These are phyloP conservation scores for Cheilosia grossa DNA, from an alignment of 2,888 invertebrate genomes.

Conservation along the genomic window DNA sequence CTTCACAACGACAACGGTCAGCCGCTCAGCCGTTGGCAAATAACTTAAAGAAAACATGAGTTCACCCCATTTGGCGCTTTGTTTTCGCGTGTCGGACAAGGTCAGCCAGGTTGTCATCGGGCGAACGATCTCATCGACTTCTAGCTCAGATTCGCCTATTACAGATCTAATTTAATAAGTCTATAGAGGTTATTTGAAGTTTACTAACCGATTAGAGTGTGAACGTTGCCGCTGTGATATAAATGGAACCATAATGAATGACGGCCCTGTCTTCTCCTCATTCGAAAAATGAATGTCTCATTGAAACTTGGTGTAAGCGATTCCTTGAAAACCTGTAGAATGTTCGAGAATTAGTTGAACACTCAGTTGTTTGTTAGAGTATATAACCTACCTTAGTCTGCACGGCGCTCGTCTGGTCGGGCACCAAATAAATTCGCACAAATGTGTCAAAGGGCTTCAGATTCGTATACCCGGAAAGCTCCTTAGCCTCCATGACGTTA, in stretches of 20 bases:
- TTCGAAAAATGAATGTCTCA: slow-evolving; percentile 88
- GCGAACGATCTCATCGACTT: slow-evolving; percentile 86
- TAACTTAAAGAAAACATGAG: slow-evolving; percentile 92
- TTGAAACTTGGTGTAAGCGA: slow-evolving; percentile 90
- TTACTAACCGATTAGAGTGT: slow-evolving; percentile 84
- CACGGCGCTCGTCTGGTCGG: slow-evolving; percentile 87
- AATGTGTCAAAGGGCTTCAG: slow-evolving; percentile 88
- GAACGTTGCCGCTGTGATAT: slow-evolving; percentile 87
- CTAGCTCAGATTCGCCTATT: slow-evolving; percentile 87
- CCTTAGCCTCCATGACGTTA: slow-evolving; percentile 90
- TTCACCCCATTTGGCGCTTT: slow-evolving; percentile 89
- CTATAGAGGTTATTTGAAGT: not conserved
- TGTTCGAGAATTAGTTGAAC: not conserved
- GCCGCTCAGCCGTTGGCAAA: slow-evolving; percentile 91
- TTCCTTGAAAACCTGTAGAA: slow-evolving; percentile 85
- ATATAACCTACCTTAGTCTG: slow-evolving; percentile 85
- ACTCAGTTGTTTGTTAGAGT: not conserved
- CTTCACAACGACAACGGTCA: slow-evolving; percentile 88
- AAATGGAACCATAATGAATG: slow-evolving; percentile 88
- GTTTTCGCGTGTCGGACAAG: slow-evolving; percentile 88
- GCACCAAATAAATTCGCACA: slow-evolving; percentile 89
- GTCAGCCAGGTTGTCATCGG: slow-evolving; percentile 92
- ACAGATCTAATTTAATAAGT: too few relatives aligned
- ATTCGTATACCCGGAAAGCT: slow-evolving; percentile 86
- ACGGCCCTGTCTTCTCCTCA: slow-evolving; percentile 85